Percentiles rank a stretch among this genome's conserved stretches.
Conservation (phyloP, 2,888 invertebrate genomes). For the Onchidella celtica region DNA sequence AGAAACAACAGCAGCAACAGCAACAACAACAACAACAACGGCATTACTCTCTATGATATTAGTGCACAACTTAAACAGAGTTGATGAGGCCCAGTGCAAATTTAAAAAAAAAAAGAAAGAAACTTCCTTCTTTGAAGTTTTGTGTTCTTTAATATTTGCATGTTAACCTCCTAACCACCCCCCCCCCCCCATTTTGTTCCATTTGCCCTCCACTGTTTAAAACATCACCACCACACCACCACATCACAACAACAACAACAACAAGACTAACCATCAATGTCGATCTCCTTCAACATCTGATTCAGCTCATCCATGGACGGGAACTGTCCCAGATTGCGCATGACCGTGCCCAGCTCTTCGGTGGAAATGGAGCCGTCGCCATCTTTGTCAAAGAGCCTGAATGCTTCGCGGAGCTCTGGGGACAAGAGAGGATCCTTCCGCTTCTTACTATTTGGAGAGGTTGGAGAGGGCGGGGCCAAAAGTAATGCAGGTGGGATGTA, state of each 20-base stretch:
- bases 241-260: background rate
- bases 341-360: constrained; percentile 75
- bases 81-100: no score
- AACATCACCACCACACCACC: no score
- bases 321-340: constrained; percentile 75
- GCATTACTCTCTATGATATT: no score
- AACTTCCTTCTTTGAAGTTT: no score
- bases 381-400: constrained; percentile 77
- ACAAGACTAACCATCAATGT: constrained; percentile 72
- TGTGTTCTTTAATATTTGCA: no score
- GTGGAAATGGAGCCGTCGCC: constrained; percentile 76
- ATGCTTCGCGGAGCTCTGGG: constrained; percentile 74
- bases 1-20: background rate
- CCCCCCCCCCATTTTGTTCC: no score
- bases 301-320: constrained; percentile 73
- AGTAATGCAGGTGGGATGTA: constrained; percentile 50
- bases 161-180: no score
- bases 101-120: no score
- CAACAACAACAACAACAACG: background rate
- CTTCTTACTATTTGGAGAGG: constrained; percentile 11
- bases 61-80: no score
- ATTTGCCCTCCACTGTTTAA: no score
- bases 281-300: constrained; percentile 75
- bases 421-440: constrained; percentile 46
- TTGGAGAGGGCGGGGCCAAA: constrained; percentile 39